Conservation (phyloP, 2,797 vertebrate genomes). For the Anolis apletophallus region DNA sequence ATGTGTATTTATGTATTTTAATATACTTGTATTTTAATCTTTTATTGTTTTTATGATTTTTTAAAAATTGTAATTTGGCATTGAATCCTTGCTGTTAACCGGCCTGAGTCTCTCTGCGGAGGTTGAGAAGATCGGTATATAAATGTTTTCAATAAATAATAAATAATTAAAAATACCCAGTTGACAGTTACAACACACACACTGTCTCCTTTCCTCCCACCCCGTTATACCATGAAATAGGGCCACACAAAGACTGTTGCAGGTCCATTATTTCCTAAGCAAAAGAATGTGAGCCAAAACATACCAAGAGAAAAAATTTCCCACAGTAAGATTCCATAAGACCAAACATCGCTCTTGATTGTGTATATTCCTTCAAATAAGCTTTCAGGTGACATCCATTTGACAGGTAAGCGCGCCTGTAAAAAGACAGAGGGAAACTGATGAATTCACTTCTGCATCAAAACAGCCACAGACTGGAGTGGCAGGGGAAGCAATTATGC, state of each 20-base stretch:
- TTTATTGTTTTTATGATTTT: no score
- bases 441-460: conserved; percentile 4
- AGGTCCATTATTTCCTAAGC: background rate
- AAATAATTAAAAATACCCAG: no score
- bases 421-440: conserved; percentile 2
- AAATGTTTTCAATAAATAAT: no score
- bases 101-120: no score
- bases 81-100: no score
- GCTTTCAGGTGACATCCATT: conserved; percentile 99
- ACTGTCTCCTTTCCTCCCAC: background rate
- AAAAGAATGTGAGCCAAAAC: conserved; percentile 34
- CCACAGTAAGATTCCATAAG: conserved; percentile 96
- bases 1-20: no score
- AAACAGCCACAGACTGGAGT: background rate
- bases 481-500: background rate
- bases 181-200: no score
- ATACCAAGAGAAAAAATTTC: conserved; percentile 98
- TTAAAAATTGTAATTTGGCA: no score
- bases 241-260: background rate
- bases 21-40: no score
- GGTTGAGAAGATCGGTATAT: no score
- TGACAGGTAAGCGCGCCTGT: conserved; percentile 93
- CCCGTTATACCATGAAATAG: background rate
- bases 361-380: conserved; percentile 94
- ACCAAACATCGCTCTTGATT: conserved; percentile 96